phyloP scores from a whole-genome alignment of 2,888 invertebrate genomes.

The Uloborus plumipes region DNA sequence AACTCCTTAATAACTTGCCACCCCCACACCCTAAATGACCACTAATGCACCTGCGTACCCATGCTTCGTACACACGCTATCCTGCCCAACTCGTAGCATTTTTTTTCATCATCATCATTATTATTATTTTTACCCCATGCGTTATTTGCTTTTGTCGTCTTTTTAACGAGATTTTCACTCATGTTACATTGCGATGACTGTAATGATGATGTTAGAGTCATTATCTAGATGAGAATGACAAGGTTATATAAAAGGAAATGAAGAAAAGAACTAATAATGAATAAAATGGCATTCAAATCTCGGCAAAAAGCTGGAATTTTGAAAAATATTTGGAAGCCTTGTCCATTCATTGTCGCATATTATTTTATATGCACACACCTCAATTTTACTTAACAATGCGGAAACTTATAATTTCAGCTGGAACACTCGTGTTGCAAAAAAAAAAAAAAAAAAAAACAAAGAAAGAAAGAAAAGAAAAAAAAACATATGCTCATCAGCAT shows the following conservation, averaged over 20 bases:
- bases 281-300: no score
- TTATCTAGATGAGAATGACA: slow-evolving; percentile 31
- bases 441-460: no score
- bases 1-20: not conserved
- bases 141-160: not conserved
- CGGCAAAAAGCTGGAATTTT: no score
- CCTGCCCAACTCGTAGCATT: not conserved
- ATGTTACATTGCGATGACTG: slow-evolving; percentile 12
- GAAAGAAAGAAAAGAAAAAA: no score
- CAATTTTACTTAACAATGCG: no score
- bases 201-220: slow-evolving; percentile 50
- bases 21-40: slow-evolving; percentile 35
- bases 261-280: not conserved
- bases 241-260: slow-evolving; percentile 5
- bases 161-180: slow-evolving; percentile 39
- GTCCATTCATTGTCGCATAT: no score
- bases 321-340: no score
- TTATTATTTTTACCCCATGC: no score
- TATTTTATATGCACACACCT: no score
- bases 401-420: no score
- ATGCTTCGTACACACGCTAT: not conserved
- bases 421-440: no score
- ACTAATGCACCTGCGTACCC: not conserved
- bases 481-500: no score
- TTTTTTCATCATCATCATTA: not conserved